Conservation (phyloP, 2,888 invertebrate genomes). For the Thecophora atra region DNA sequence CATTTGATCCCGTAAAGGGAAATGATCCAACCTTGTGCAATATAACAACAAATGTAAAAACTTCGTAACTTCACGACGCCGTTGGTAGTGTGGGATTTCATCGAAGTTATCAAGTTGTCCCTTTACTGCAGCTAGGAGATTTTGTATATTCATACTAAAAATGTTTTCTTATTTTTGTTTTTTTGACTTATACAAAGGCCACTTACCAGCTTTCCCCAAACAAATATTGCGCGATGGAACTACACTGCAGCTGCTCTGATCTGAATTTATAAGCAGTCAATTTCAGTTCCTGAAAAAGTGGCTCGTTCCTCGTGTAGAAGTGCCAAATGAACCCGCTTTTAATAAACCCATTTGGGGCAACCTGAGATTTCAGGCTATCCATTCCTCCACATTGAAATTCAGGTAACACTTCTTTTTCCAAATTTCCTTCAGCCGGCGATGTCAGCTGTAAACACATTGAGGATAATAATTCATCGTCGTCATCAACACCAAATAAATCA, state of each 20-base stretch:
- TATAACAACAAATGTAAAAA: constrained; percentile 55
- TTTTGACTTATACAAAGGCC: not conserved
- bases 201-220: constrained; percentile 58
- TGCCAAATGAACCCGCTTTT: constrained; percentile 19
- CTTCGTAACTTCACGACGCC: constrained; percentile 56
- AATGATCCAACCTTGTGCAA: constrained; percentile 42
- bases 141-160: constrained; percentile 58
- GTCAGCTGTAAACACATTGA: constrained; percentile 55
- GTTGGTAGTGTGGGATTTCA: constrained; percentile 44
- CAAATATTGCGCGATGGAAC: constrained; percentile 48
- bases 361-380: constrained; percentile 53
- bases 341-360: constrained; percentile 53
- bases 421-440: constrained; percentile 30
- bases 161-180: not conserved
- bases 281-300: constrained; percentile 45
- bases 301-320: constrained; percentile 26
- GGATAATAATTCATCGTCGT: constrained; percentile 61
- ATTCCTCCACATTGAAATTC: constrained; percentile 60
- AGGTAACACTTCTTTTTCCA: constrained; percentile 49
- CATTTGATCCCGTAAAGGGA: constrained; percentile 45
- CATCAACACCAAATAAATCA: constrained; percentile 64
- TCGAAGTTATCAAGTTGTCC: constrained; percentile 44
- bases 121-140: constrained; percentile 52
- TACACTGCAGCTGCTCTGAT: constrained; percentile 47
- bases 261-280: constrained; percentile 53